Percentiles rank a stretch among this genome's conserved stretches.
phyloP scores from a whole-genome alignment of 2,888 invertebrate species.

The Dynastes maya region DNA sequence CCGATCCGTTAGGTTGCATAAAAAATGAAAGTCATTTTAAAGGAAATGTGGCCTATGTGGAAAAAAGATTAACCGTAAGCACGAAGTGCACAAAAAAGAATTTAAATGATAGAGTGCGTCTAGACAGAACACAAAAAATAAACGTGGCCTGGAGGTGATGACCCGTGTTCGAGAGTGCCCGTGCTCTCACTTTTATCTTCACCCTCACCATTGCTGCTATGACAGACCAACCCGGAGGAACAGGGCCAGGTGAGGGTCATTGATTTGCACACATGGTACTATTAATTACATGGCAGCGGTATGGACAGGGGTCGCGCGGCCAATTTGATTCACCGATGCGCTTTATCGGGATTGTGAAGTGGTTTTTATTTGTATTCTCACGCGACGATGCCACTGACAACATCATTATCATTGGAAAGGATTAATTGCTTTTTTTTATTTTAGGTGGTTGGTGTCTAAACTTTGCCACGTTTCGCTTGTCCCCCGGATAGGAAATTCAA shows the following conservation, averaged over 20 bases:
- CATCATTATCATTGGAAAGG: constrained; percentile 50
- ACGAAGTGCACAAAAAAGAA: constrained; percentile 9
- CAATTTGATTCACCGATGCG: constrained; percentile 58
- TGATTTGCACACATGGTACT: constrained; percentile 66
- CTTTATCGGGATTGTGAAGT: constrained; percentile 58
- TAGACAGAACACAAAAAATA: constrained; percentile 30
- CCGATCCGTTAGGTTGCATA: constrained; percentile 6
- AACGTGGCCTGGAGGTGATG: constrained; percentile 48
- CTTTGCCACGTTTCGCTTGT: constrained; percentile 24
- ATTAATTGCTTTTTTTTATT: constrained; percentile 48
- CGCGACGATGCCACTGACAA: constrained; percentile 52
- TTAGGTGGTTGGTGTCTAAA: constrained; percentile 24
- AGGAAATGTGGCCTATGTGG: background rate
- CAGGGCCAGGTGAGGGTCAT: constrained; percentile 64
- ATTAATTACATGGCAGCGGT: constrained; percentile 62
- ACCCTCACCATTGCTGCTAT: constrained; percentile 53
- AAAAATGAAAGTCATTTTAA: constrained; percentile 21
- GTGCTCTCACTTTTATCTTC: constrained; percentile 54
- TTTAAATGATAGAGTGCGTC: constrained; percentile 14
- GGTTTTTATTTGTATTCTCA: constrained; percentile 58
- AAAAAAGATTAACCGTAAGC: constrained; percentile 30
- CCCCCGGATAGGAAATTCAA: constrained; percentile 15
- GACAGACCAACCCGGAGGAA: constrained; percentile 30
- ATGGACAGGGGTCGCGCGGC: constrained; percentile 57
- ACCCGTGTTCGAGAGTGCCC: constrained; percentile 52